These are phyloP conservation scores for Leptura quadrifasciata DNA, from an alignment of 2,888 invertebrate genomes.

Conservation along the genomic window DNA sequence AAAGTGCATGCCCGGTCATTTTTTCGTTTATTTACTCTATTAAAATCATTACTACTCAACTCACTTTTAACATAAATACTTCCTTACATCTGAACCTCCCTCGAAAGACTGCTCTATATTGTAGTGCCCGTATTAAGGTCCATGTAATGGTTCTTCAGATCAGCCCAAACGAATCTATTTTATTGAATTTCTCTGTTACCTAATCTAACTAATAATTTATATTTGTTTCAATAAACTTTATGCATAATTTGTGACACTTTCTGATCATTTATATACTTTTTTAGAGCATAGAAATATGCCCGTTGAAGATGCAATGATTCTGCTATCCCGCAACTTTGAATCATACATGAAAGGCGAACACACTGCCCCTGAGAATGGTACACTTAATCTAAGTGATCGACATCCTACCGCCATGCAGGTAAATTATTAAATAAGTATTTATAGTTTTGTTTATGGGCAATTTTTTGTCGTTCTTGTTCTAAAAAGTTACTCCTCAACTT, in stretches of 20 bases:
- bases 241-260: background rate
- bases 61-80: too few species aligned
- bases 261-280: conserved; percentile 47
- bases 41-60: too few species aligned
- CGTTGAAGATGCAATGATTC: conserved; percentile 89
- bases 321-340: conserved; percentile 84
- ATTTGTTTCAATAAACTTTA: background rate
- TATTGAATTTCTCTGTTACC: background rate
- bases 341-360: conserved; percentile 77
- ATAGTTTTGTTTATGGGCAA: background rate
- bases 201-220: too few species aligned
- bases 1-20: too few species aligned
- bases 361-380: conserved; percentile 60
- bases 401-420: conserved; percentile 82
- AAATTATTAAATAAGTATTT: background rate
- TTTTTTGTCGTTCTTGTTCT: too few species aligned
- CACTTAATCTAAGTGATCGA: conserved; percentile 70
- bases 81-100: too few species aligned
- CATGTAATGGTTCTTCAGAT: too few species aligned
- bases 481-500: too few species aligned
- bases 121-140: too few species aligned
- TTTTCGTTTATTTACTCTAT: too few species aligned
- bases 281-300: conserved; percentile 97
- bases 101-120: too few species aligned
- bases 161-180: too few species aligned